phyloP scores from a whole-genome alignment of 2,113 vertebrate species.

The Hepsetus odoe region DNA sequence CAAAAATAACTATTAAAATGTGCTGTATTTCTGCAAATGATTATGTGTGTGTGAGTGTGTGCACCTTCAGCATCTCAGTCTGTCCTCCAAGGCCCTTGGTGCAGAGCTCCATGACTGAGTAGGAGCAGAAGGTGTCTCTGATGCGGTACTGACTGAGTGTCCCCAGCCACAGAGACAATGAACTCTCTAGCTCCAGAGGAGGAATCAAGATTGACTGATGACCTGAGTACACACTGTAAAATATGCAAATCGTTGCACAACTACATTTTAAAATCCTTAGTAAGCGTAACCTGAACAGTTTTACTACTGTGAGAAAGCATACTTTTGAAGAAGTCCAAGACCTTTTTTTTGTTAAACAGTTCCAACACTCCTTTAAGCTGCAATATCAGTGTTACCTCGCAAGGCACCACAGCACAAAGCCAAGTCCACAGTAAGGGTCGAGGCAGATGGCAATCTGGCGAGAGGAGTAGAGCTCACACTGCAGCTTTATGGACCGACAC shows the following conservation, averaged over 20 bases:
- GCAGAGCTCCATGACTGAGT: slow-evolving; percentile 98
- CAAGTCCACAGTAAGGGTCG: slow-evolving; percentile 96
- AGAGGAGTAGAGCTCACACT: slow-evolving; percentile 96
- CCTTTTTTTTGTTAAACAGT: too few relatives aligned
- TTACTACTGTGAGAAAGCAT: neutral
- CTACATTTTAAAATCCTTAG: neutral
- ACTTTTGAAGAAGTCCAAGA: neutral
- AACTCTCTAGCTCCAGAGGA: slow-evolving; percentile 95
- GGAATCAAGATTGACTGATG: slow-evolving; percentile 98
- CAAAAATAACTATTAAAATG: too few relatives aligned
- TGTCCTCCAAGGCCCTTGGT: slow-evolving; percentile 95
- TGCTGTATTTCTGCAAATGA: neutral
- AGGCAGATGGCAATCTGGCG: slow-evolving; percentile 98
- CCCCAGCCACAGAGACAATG: slow-evolving; percentile 92
- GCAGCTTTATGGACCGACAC: slow-evolving; percentile 95
- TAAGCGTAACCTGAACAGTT: neutral
- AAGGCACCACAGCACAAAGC: slow-evolving; percentile 98
- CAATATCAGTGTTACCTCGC: slow-evolving; percentile 91
- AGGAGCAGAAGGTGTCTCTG: slow-evolving; percentile 98
- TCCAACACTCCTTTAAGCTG: too few relatives aligned
- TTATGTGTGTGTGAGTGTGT: neutral
- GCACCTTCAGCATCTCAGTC: slow-evolving; percentile 92
- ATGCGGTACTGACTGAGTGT: slow-evolving; percentile 96
- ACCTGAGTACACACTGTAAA: slow-evolving; percentile 88
- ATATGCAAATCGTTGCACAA: neutral